phyloP scores from a whole-genome alignment of 1,140 invertebrate genomes.

The Drosophila melanica region DNA sequence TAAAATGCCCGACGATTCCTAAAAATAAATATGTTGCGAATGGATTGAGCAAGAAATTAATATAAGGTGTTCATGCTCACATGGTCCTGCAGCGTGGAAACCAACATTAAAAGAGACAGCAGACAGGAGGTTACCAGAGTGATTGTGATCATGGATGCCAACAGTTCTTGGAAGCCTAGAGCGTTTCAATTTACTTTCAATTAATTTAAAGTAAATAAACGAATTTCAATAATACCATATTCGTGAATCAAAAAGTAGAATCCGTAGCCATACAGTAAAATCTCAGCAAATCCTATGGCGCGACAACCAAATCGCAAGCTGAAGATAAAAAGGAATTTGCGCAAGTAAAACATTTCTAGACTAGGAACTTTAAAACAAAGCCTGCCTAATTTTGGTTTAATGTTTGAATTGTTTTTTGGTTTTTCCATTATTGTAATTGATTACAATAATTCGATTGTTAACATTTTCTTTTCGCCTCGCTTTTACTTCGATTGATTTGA shows the following conservation, averaged over 20 bases:
- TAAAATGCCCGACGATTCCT: conserved; percentile 44
- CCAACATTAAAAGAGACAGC: conserved; percentile 14
- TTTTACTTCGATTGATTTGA: no score
- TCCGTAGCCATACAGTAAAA: conserved; percentile 1
- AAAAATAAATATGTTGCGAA: background rate
- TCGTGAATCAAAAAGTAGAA: background rate
- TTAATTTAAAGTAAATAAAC: background rate
- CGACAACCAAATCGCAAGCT: conserved; percentile 28
- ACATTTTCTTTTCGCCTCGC: no score
- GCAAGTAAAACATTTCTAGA: conserved; percentile 28
- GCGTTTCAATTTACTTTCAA: background rate
- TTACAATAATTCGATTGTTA: no score
- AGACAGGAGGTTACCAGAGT: conserved; percentile 10
- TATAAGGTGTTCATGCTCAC: conserved; percentile 6
- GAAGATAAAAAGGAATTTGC: conserved; percentile 27
- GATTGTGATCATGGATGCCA: conserved; percentile 27
- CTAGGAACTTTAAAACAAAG: background rate
- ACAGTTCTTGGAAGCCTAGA: conserved; percentile 16
- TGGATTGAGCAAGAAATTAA: background rate
- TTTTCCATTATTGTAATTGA: no score
- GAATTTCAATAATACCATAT: conserved; percentile 9
- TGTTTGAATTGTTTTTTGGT: background rate
- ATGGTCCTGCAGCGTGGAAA: conserved; percentile 28
- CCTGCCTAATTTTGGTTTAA: background rate
- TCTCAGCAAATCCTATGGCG: conserved; percentile 15